Conservation (phyloP, 2,113 vertebrate species). For the Aix galericulata region DNA sequence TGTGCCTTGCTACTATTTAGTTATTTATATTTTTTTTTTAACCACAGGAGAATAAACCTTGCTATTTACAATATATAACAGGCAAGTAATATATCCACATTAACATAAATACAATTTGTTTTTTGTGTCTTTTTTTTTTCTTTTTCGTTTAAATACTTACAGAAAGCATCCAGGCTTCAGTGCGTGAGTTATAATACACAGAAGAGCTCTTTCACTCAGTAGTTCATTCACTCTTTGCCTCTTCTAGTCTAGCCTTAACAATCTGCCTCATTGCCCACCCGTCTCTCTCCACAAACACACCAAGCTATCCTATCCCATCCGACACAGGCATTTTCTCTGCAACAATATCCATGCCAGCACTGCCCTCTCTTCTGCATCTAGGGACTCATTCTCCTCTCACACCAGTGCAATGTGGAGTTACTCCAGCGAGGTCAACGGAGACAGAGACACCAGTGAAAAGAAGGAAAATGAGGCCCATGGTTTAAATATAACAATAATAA, state of each 20-base stretch:
- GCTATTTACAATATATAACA: conserved; percentile 85
- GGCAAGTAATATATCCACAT: conserved; percentile 78
- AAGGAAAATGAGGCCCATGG: conserved; percentile 50
- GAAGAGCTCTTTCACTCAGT: conserved; percentile 89
- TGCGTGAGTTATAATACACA: conserved; percentile 84
- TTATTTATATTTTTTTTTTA: conserved; percentile 72
- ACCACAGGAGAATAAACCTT: conserved; percentile 92
- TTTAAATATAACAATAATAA: conserved; percentile 61
- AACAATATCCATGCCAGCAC: neutral
- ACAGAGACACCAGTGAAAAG: conserved; percentile 60
- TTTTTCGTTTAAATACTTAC: conserved; percentile 78
- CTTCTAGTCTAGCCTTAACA: neutral
- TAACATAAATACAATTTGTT: conserved; percentile 83
- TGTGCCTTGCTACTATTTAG: conserved; percentile 81
- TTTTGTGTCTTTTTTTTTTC: neutral
- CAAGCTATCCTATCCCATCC: neutral
- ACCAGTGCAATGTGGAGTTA: conserved; percentile 58
- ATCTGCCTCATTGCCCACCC: neutral
- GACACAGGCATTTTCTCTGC: neutral
- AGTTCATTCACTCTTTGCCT: conserved; percentile 85
- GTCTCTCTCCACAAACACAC: neutral
- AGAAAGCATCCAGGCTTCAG: conserved; percentile 87
- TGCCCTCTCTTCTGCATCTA: conserved; percentile 50
- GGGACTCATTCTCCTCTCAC: conserved; percentile 62
- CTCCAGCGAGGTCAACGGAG: conserved; percentile 54